Conservation (phyloP, 2,888 invertebrate species). For the Alviniconcha strummeri region DNA sequence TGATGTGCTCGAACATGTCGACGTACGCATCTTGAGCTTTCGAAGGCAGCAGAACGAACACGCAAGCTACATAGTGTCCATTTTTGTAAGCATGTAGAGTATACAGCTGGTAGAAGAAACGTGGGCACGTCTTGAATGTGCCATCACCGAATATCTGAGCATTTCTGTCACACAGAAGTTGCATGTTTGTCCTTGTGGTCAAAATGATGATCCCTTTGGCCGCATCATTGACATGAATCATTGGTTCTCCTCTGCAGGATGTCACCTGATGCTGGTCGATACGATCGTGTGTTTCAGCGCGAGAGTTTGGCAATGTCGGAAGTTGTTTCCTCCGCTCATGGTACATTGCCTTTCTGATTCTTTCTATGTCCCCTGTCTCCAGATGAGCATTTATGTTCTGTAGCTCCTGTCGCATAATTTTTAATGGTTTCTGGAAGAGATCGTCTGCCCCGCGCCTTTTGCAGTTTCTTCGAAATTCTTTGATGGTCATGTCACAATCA, state of each 20-base stretch:
- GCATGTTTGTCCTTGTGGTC: neutral
- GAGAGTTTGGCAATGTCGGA: neutral
- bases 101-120: neutral
- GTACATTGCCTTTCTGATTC: neutral
- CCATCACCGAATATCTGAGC: neutral
- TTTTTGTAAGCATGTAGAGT: neutral
- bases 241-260: neutral
- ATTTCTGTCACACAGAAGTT: neutral
- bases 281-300: neutral
- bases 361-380: neutral
- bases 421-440: neutral
- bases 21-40: neutral
- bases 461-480: neutral
- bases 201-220: neutral
- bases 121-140: neutral
- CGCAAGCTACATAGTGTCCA: neutral
- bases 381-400: neutral
- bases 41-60: neutral
- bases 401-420: neutral
- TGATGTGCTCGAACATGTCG: neutral
- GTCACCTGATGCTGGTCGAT: neutral
- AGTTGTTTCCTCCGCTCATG: neutral
- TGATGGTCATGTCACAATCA: neutral
- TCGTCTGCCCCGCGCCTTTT: neutral
- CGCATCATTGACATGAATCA: neutral